phyloP scores from a whole-genome alignment of 2,888 invertebrate species.

The Papilio protenor region DNA sequence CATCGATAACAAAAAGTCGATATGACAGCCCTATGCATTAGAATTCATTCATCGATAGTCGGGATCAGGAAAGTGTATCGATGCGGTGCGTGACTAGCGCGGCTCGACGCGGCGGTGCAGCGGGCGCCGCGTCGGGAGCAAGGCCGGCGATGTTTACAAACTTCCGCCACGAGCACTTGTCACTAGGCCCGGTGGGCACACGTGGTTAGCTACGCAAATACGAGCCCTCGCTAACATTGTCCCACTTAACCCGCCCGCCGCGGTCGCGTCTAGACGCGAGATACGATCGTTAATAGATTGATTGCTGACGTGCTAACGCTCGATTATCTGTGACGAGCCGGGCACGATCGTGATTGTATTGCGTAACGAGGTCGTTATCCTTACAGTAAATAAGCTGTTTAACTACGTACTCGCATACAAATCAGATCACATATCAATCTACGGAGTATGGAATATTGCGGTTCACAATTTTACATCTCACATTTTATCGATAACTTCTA shows the following conservation, averaged over 20 bases:
- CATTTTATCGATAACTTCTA: not conserved
- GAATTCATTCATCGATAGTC: constrained; percentile 69
- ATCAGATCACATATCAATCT: constrained; percentile 39
- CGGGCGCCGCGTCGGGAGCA: constrained; percentile 66
- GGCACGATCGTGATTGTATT: constrained; percentile 41
- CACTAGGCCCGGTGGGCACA: constrained; percentile 64
- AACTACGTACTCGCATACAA: not conserved
- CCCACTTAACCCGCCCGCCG: constrained; percentile 59
- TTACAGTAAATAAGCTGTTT: constrained; percentile 32
- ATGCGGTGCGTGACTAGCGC: constrained; percentile 67
- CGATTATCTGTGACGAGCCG: constrained; percentile 53
- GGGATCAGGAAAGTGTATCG: constrained; percentile 66
- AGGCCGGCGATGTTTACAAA: constrained; percentile 82
- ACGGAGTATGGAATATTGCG: not conserved
- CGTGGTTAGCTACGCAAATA: constrained; percentile 79
- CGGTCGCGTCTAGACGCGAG: constrained; percentile 70
- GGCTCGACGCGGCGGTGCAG: constrained; percentile 52
- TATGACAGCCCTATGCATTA: constrained; percentile 52
- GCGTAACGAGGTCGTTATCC: constrained; percentile 47
- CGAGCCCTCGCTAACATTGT: constrained; percentile 72
- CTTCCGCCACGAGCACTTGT: constrained; percentile 79
- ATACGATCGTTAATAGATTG: constrained; percentile 70
- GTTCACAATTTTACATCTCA: not conserved
- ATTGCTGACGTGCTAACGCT: constrained; percentile 61
- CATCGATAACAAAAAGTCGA: constrained; percentile 12